Evolutionary conservation across 2,113 vertebrate genomes (phyloP).

Genomic region (Noctilio leporinus): DNA sequence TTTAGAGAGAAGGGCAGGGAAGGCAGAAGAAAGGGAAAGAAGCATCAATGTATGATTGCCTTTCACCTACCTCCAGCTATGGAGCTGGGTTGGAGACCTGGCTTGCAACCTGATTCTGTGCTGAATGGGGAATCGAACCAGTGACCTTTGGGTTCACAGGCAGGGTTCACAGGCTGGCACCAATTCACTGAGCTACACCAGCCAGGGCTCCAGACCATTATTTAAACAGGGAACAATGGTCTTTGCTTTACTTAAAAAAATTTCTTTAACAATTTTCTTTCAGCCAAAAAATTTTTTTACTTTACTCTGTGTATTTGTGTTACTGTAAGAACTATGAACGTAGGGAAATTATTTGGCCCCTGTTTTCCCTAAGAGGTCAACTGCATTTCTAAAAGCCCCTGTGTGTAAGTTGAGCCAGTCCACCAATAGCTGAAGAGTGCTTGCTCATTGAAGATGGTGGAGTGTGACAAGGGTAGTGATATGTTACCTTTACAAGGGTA

Average conservation of each 20-base stretch:
- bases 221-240: not conserved
- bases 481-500: not conserved
- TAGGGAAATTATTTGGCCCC: not conserved
- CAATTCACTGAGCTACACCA: no score
- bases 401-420: not conserved
- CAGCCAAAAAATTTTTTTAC: not conserved
- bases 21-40: no score
- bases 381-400: not conserved
- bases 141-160: no score
- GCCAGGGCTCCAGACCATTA: no score
- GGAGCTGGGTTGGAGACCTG: no score
- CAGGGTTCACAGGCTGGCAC: no score
- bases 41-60: no score
- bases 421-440: not conserved
- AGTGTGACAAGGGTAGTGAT: rapidly evolving
- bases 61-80: no score
- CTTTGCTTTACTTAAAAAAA: not conserved
- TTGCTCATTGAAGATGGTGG: not conserved
- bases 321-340: not conserved
- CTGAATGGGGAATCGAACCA: no score
- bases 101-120: no score
- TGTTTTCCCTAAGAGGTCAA: not conserved
- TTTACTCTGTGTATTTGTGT: not conserved
- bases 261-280: not conserved
- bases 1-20: no score